phyloP scores from a whole-genome alignment of 2,888 invertebrate genomes.

The Pachycephus smyrnensis region DNA sequence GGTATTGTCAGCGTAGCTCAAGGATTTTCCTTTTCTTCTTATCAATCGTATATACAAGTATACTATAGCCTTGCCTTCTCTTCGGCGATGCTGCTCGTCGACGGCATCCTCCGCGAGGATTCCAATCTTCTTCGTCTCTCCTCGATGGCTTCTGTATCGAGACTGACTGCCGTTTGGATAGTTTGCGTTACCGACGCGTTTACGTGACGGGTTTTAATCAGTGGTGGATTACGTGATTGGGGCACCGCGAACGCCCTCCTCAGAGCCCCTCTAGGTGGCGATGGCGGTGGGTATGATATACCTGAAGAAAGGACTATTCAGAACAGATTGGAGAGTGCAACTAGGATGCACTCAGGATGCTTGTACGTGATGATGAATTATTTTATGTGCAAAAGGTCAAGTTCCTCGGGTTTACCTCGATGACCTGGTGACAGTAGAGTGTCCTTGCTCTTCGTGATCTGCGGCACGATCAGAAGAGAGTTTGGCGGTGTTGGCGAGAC shows the following conservation, averaged over 20 bases:
- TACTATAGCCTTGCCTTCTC: constrained; percentile 51
- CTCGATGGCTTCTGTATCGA: constrained; percentile 59
- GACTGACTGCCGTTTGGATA: constrained; percentile 53
- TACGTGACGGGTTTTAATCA: constrained; percentile 84
- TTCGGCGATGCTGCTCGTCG: constrained; percentile 59
- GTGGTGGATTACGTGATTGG: constrained; percentile 81
- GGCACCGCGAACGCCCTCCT: constrained; percentile 74
- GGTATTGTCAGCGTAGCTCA: not conserved
- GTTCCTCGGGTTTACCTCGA: constrained; percentile 49
- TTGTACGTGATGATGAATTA: not conserved
- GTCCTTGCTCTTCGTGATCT: constrained; percentile 66
- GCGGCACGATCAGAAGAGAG: constrained; percentile 66
- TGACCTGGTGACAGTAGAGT: constrained; percentile 65
- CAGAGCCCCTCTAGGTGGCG: constrained; percentile 71
- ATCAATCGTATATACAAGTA: not conserved
- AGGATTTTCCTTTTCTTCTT: not conserved
- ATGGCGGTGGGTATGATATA: constrained; percentile 86
- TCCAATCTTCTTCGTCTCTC: constrained; percentile 60
- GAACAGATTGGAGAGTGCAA: not conserved
- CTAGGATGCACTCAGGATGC: not conserved
- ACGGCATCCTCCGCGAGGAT: constrained; percentile 55
- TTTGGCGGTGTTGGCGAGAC: constrained; percentile 65
- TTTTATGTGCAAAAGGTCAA: not conserved
- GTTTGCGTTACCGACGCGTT: constrained; percentile 67
- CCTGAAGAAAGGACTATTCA: constrained; percentile 62